phyloP scores from a whole-genome alignment of 1,140 invertebrate genomes.

The Neodiprion virginianus region DNA sequence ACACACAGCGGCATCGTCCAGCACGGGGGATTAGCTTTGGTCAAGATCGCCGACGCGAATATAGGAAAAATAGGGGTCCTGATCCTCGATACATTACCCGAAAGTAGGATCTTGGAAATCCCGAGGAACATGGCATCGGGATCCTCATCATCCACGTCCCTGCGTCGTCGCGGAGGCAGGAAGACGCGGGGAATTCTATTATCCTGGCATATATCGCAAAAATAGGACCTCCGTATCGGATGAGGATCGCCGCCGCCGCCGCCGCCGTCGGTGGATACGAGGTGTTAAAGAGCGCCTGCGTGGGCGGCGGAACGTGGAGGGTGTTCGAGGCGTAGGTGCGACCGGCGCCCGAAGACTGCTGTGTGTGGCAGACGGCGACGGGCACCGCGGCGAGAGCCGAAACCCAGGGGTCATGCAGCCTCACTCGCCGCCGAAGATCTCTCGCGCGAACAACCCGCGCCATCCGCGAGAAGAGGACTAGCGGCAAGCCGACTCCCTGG shows the following conservation, averaged over 20 bases:
- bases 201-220: background rate
- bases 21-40: too few species aligned
- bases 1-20: too few species aligned
- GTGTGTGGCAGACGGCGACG: slow-evolving; percentile 46
- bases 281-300: slow-evolving; percentile 9
- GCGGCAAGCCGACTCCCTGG: background rate
- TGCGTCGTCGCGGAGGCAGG: background rate
- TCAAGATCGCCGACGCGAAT: too few species aligned
- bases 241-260: background rate
- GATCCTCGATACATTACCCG: too few species aligned
- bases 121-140: background rate
- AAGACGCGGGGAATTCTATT: background rate
- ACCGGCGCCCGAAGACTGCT: slow-evolving; percentile 45
- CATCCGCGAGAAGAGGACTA: slow-evolving; percentile 6
- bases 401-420: slow-evolving; percentile 18
- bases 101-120: background rate
- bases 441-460: background rate
- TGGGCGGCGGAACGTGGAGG: slow-evolving; percentile 42
- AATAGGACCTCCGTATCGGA: too few species aligned
- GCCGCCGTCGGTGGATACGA: background rate
- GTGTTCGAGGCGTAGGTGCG: slow-evolving; percentile 49
- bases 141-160: background rate
- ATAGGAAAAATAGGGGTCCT: too few species aligned
- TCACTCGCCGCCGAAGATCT: background rate
- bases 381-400: slow-evolving; percentile 39